Base-by-base conservation (phyloP, 2,888 invertebrate species). In the Cosmorhoe ocellata region DNA sequence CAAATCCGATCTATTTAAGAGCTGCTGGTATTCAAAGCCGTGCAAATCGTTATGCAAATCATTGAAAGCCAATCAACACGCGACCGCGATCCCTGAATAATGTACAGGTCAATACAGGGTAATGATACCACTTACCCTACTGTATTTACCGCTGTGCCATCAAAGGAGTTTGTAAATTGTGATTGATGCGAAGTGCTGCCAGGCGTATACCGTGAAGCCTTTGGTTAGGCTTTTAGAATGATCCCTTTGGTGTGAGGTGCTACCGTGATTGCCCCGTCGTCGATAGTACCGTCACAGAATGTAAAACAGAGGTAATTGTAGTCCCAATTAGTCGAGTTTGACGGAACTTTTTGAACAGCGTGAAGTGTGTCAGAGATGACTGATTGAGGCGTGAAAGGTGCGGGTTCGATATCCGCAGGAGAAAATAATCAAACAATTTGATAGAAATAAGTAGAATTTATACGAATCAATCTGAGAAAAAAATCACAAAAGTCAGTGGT, bases 41-140 rank as follows among this genome's bases (percentile, higher is more conserved):
- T 53, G 52, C 56, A 56, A 63, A 63, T 66, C 56, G 61, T 40
- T 53, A 53, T 53, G 53, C 53, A 53, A 53, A 53, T 61, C 55
- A 55, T 58, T 41, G 44, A 58, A 65, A 63, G 65, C 67, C 66
- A 69, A 67, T 71, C 69, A 67, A 43, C 7, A 42, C 40, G 55
- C 51, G 61, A 62, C 63, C 61, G 58, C 53, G 52, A 63, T 52
- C 58, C 43, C 59, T 62, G 66, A 64, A 62, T 69, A 63, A 64
- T 63, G 34, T 34, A 58, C 40, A 56, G 61, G 13, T 43, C 52
- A 52, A 43, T 48, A 38, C 18, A 11, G 18, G 24, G 30, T 42
- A 42, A 42, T 42, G 41, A 49, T 49, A 32, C 36, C 39, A 40
- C 47, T 42, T 42, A 42, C 12, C 18, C 22, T 9, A n/a, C 41